Base-by-base conservation (phyloP, 2,888 invertebrate species). In the Sinohyriopsis cumingii region DNA sequence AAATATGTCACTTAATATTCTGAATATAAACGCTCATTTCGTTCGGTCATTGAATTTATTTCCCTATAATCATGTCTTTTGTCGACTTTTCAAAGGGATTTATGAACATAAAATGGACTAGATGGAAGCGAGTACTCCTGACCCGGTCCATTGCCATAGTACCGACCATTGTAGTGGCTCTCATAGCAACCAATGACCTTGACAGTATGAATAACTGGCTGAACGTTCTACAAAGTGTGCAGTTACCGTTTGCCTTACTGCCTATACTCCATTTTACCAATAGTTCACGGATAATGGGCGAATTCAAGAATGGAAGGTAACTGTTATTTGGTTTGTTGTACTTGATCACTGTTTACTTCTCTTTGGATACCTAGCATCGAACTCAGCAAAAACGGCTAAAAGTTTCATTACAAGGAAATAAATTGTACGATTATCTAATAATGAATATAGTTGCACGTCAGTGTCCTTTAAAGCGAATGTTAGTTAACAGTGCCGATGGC, bases 211-310 rank as follows among this genome's bases (percentile, higher is more conserved):
- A 96, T 89, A 95, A 95, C 86, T 91, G 94, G 69, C 90, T 96
- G 59, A 96, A 96, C 89, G 95, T 95, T 0, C 92, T 96, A 15
- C 95, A 95, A 94, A 94, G 94, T 79, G 90, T 96, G 24, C 95
- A 95, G 87, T 90, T 96, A 77, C 96, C 96, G 1, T 96, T 96
- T 88, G 96, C 96, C 0, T 93, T 94, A 5, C 92, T 96, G 75
- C 96, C 96, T 18, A 94, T 95, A 5, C 93, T 96, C 75, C 95
- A 95, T 0, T 95, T 96, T 87, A 95, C 95, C 1, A 94, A 94
- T 67, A 94, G 94, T 83, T 89, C 90, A 3, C 92, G 93, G 63
- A 94, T 96, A 62, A 96, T 96, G 96, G 95, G 95, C 55, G 94
- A 95, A 82, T 96, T 95, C 89, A 93, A 92, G 63, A 95, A 95